A percentile compares a stretch with the other conserved stretches of the same genome.
These are phyloP conservation scores for Falco punctatus DNA, from an alignment of 2,113 vertebrate genomes.

Conservation along the genomic window DNA sequence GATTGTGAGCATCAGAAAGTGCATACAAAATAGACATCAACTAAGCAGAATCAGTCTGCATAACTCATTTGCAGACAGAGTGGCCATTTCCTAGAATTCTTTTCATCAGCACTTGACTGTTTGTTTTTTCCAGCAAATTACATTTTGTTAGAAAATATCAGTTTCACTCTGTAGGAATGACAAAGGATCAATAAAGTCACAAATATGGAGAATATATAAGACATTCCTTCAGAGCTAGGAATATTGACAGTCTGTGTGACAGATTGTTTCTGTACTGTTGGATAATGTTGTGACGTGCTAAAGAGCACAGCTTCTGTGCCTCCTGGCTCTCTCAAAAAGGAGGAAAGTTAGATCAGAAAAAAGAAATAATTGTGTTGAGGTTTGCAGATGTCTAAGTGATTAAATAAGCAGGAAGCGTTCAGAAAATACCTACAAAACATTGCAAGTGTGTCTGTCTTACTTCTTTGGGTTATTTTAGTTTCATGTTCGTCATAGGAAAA, in stretches of 20 bases:
- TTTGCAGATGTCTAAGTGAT: not conserved
- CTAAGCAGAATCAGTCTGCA: not conserved
- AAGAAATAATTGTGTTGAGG: not conserved
- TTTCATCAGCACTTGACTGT: not conserved
- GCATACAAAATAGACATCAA: not conserved
- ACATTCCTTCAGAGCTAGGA: not conserved
- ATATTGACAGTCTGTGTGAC: slow-evolving; percentile 2
- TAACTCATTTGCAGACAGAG: not conserved
- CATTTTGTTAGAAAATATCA: slow-evolving; percentile 32
- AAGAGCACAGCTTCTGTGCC: not conserved
- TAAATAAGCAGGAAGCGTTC: not conserved
- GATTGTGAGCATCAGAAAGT: not conserved
- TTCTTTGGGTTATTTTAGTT: not conserved
- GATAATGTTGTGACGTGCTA: not conserved
- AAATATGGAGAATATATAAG: not conserved
- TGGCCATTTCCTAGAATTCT: not conserved
- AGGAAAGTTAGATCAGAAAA: not conserved
- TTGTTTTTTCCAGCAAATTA: slow-evolving; percentile 56
- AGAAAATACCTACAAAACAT: not conserved
- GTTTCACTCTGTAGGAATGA: slow-evolving; percentile 34
- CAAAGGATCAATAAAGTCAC: slow-evolving; percentile 50
- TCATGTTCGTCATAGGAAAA: too few relatives aligned
- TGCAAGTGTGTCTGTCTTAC: not conserved
- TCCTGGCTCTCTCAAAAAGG: not conserved
- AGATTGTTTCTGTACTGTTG: slow-evolving; percentile 1